Base-by-base conservation (phyloP, 2,113 vertebrate genomes). In the Podarcis cretensis region DNA sequence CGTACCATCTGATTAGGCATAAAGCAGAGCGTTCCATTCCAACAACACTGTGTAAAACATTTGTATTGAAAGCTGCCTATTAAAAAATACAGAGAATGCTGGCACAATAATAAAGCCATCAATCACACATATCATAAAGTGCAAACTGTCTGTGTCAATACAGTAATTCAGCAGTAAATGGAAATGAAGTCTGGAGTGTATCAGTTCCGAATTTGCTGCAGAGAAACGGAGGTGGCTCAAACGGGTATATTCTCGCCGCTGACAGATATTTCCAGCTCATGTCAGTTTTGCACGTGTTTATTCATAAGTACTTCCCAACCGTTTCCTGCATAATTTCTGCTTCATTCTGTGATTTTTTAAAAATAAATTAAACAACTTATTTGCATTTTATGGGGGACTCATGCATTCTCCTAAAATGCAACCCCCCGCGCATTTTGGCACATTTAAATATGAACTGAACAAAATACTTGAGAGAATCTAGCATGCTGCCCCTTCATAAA, bases 101-200 rank as follows among this genome's bases (percentile, higher is more conserved):
- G 54, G 54, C 78, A 63, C 78, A 82, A 63, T 87, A 87, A 87
- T 87, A 82, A 75, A 82, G 27, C 79, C 79, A 87, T 82, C 86
- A 74, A 82, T 87, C 86, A 87, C 40, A 63, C 78, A 63, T 87
- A 82, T 75, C 86, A 87, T 73, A 74, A 87, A 87, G 79, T 74
- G 48, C 35, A 82, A 87, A 81, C 79, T 63, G 79, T 63, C 68
- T 82, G 79, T 81, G 86, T 87, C 79, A 87, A 74, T 81, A 74
- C 6, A 74, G 79, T 87, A 82, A 81, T 87, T 87, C 86, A 81
- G 69, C 86, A 87, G 27, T 74, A 87, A 75, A 74, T 87, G 69
- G 68, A 82, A 82, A 81, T 63, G 79, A 73, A 81, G 78, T 74
- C 86, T 32, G 59, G 43, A 81, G 68, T 73, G 68, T 59, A 73